Evolutionary conservation across 2,113 vertebrate species (phyloP), one percentile per base, ranked within the genome.

Genomic region (Rattus norvegicus): DNA sequence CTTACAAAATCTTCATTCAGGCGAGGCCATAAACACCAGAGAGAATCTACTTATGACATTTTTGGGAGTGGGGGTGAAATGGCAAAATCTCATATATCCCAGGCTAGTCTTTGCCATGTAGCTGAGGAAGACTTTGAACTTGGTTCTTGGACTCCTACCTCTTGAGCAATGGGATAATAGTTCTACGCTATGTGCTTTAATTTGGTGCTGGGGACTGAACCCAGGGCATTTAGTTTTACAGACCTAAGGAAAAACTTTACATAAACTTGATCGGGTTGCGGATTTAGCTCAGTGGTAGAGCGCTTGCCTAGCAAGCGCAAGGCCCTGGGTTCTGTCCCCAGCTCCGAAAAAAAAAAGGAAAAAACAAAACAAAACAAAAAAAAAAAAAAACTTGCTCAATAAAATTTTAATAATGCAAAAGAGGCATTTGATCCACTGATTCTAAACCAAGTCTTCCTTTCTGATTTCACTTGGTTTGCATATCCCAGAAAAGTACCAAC

Each of bases 171-270:
- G 22, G 12, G 80, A 28, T 84, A 43, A 43, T 7, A 84, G 59
- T 28, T 43, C 56, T 39, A 84, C 7, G 4, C 59, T 28, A 24
- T 59, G 36, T 59, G 56, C 36, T 59, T 43, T 39, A n/a, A 83
- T 8, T 61, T 61, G 36, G 80, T 65, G 83, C 83, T 85, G 83
- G 43, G 17, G 30, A 52, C 4, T 70, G 30, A 70, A 52, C 11
- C 65, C 43, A 52, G 30, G 19, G 33, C 28, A 70, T 43, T 79
- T 72, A 17, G 49, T 43, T 93, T 87, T 20, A 95, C 3, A 95
- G 30, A 87, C 36, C 94, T 79, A 61, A 95, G 92, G 22, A 70
- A 61, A n/a, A 67, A 59, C 43, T 86, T 95, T 97, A 85, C 81
- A 49, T 90, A 95, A 61, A 43, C 43, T 43, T 43, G 43, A 43